Percentiles rank a stretch among this genome's conserved stretches.
Conservation (phyloP, 2,797 vertebrate species). For the Hemitrygon akajei region DNA sequence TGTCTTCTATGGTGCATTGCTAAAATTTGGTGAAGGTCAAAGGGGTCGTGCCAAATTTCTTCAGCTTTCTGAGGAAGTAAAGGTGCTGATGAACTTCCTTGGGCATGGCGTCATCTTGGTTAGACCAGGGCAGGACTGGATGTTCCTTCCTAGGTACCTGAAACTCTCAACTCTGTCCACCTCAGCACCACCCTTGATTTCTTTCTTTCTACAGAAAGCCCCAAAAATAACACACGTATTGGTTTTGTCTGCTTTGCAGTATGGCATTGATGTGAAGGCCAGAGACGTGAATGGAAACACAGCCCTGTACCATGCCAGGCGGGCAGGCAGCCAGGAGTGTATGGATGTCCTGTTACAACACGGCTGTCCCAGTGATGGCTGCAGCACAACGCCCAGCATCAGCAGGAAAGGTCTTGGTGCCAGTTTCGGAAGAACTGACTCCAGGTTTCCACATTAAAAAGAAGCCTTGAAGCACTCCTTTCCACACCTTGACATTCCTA, state of each 20-base stretch:
- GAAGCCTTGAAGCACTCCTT: slow-evolving; percentile 1
- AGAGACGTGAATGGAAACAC: slow-evolving; percentile 75
- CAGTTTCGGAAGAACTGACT: slow-evolving; percentile 76
- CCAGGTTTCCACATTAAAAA: slow-evolving; percentile 47
- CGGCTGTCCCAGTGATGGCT: slow-evolving; percentile 74
- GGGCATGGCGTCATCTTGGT: no score
- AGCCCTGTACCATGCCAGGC: slow-evolving; percentile 70
- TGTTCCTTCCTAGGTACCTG: no score
- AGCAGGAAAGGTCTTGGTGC: slow-evolving; percentile 80
- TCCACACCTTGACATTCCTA: slow-evolving; percentile 13
- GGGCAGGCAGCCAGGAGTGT: slow-evolving; percentile 76
- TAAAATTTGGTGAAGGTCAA: no score
- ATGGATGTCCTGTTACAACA: slow-evolving; percentile 79
- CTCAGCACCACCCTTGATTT: neutral
- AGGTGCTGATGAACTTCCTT: no score
- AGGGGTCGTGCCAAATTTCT: no score
- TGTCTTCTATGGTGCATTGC: no score
- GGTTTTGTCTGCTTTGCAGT: slow-evolving; percentile 53
- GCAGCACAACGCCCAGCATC: slow-evolving; percentile 66
- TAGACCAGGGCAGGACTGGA: no score
- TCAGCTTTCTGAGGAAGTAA: no score
- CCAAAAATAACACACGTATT: neutral
- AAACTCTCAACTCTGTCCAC: no score
- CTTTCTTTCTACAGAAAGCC: neutral
- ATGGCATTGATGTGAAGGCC: slow-evolving; percentile 77